These are phyloP conservation scores for Heliconius melpomene DNA, from an alignment of 1,140 invertebrate species.

Conservation along the genomic window DNA sequence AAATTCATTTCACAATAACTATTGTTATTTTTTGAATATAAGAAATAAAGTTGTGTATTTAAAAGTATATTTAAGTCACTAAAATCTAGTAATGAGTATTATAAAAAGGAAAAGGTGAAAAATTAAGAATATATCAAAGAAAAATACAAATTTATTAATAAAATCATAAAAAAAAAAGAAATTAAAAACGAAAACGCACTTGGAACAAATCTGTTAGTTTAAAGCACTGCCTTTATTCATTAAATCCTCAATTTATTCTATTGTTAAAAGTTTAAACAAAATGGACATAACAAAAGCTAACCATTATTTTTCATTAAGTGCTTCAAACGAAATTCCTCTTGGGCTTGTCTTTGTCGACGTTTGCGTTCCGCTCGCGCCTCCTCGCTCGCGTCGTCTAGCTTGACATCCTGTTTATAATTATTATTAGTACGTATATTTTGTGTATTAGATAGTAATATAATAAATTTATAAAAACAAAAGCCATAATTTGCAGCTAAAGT, in stretches of 20 bases:
- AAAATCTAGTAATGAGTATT: too few relatives aligned
- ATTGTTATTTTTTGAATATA: too few relatives aligned
- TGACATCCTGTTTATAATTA: slow-evolving; percentile 48
- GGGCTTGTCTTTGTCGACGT: slow-evolving; percentile 66
- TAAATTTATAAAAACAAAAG: too few relatives aligned
- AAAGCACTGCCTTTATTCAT: background rate
- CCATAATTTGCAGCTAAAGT: too few relatives aligned
- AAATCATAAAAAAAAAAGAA: background rate
- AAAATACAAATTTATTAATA: background rate
- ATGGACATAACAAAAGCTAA: slow-evolving; percentile 44
- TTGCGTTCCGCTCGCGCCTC: slow-evolving; percentile 71
- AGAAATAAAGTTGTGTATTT: too few relatives aligned
- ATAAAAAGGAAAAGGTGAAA: background rate
- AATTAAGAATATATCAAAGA: background rate
- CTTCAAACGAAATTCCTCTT: slow-evolving; percentile 72
- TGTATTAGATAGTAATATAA: background rate
- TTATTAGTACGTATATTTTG: background rate
- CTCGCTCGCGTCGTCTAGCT: slow-evolving; percentile 40
- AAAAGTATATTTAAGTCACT: too few relatives aligned
- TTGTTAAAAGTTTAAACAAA: background rate
- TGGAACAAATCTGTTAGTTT: background rate
- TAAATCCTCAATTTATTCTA: background rate
- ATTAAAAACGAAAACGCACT: background rate
- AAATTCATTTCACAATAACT: too few relatives aligned
- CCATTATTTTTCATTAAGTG: slow-evolving; percentile 59